phyloP scores from a whole-genome alignment of 2,888 invertebrate genomes.

The Litoditis marina region DNA sequence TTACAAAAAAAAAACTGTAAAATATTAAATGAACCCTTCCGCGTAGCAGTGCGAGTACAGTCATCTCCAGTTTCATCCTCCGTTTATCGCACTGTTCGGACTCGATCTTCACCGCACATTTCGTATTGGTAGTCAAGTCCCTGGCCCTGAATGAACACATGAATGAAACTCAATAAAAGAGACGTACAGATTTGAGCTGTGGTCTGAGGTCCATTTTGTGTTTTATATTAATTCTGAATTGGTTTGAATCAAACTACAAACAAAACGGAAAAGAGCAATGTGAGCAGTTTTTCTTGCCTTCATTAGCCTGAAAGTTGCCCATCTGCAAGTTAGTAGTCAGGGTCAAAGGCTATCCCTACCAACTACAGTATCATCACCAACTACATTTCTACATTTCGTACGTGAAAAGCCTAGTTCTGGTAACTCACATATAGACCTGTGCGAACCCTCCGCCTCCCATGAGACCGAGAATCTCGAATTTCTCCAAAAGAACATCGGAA shows the following conservation, averaged over 20 bases:
- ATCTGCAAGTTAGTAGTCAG: too few species aligned
- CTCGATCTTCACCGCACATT: constrained; percentile 17
- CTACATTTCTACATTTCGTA: not conserved
- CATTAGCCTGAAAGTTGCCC: too few species aligned
- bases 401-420: not conserved
- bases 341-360: too few species aligned
- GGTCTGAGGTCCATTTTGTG: too few species aligned
- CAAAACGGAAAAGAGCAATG: too few species aligned
- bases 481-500: constrained; percentile 17
- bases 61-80: constrained; percentile 33
- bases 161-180: too few species aligned
- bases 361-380: too few species aligned
- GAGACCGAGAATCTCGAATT: constrained; percentile 24
- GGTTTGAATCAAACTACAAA: too few species aligned
- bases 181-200: too few species aligned
- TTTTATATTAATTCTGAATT: too few species aligned
- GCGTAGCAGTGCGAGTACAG: constrained; percentile 24
- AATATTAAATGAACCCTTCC: constrained; percentile 11
- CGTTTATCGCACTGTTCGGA: constrained; percentile 9
- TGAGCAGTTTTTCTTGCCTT: too few species aligned
- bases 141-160: constrained; percentile 15
- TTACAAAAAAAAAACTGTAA: not conserved
- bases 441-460: constrained; percentile 38
- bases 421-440: constrained; percentile 26
- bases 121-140: constrained; percentile 1